phyloP scores from a whole-genome alignment of 2,797 vertebrate genomes.

The Spinus olivaceus region DNA sequence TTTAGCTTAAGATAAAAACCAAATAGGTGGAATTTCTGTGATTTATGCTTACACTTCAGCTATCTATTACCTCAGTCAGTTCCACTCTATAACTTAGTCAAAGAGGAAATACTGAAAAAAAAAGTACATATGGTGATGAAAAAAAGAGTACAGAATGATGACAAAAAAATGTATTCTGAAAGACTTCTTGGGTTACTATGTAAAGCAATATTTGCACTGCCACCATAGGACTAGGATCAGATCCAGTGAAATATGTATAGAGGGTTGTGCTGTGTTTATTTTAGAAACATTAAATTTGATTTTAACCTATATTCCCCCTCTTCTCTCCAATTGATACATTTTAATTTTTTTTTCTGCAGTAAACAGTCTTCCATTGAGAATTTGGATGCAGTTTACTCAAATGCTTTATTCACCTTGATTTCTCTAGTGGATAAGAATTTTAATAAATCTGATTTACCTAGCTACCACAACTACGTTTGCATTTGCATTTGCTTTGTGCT shows the following conservation, averaged over 20 bases:
- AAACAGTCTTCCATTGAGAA: neutral
- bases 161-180: neutral
- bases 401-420: neutral
- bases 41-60: neutral
- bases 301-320: neutral
- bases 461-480: neutral
- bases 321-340: neutral
- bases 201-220: neutral
- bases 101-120: neutral
- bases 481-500: neutral
- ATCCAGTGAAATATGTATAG: neutral
- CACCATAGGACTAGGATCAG: neutral
- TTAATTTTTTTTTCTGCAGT: neutral
- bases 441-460: neutral
- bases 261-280: rapidly evolving
- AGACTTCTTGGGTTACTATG: neutral
- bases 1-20: neutral
- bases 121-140: neutral
- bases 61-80: neutral
- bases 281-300: rapidly evolving
- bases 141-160: neutral
- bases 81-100: neutral
- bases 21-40: neutral
- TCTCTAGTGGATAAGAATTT: neutral
- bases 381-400: neutral